Percentiles rank a stretch among this genome's conserved stretches.
These are phyloP conservation scores for Hirtodrosophila alboralis DNA, from an alignment of 2,888 invertebrate genomes.

Conservation along the genomic window DNA sequence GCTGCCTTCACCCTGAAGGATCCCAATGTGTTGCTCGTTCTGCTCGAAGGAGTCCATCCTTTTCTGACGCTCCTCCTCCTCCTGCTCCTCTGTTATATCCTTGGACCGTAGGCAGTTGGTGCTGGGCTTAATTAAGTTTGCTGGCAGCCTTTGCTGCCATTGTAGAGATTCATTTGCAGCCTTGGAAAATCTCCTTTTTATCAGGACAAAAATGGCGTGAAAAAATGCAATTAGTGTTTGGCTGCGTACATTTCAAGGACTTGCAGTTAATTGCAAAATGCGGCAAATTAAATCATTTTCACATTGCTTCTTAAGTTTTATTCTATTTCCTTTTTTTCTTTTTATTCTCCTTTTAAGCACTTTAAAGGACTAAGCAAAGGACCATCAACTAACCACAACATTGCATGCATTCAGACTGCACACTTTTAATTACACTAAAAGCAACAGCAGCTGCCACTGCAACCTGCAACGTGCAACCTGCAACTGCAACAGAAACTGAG, in stretches of 20 bases:
- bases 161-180: conserved; percentile 53
- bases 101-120: conserved; percentile 58
- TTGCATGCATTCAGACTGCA: conserved; percentile 56
- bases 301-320: conserved; percentile 26
- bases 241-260: conserved; percentile 63
- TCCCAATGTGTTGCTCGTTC: neutral
- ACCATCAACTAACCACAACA: conserved; percentile 31
- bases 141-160: conserved; percentile 36
- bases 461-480: too few species aligned
- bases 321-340: too few species aligned
- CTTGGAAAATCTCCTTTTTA: conserved; percentile 55
- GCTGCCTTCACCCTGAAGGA: conserved; percentile 2
- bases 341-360: conserved; percentile 14
- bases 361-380: conserved; percentile 34
- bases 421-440: conserved; percentile 83
- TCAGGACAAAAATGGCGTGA: conserved; percentile 59
- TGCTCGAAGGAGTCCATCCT: neutral
- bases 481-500: neutral
- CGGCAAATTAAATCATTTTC: conserved; percentile 70
- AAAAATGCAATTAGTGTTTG: conserved; percentile 78
- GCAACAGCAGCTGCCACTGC: conserved; percentile 64
- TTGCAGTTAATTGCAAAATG: conserved; percentile 72
- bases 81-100: conserved; percentile 15
- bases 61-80: neutral
- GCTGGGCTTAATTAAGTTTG: conserved; percentile 75